A percentile compares a stretch with the other conserved stretches of the same genome.
phyloP scores from a whole-genome alignment of 2,888 invertebrate genomes.

The Agonopterix alstromeriana region DNA sequence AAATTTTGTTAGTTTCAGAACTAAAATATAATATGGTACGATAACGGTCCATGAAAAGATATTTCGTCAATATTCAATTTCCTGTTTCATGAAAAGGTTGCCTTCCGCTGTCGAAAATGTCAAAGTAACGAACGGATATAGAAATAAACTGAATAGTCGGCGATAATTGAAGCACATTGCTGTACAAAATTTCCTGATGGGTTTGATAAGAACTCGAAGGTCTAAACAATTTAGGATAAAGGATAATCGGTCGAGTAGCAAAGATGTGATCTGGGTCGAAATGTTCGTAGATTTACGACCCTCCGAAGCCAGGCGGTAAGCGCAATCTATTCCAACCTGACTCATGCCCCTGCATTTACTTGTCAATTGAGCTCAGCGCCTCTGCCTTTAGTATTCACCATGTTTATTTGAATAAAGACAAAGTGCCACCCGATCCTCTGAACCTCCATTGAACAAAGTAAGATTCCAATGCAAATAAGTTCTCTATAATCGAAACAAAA shows the following conservation, averaged over 20 bases:
- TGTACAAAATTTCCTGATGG: too few species aligned
- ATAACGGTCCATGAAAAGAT: background rate
- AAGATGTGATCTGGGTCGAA: conserved; percentile 5
- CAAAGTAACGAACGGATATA: conserved; percentile 49
- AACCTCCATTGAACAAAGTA: too few species aligned
- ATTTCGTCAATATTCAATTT: conserved; percentile 52
- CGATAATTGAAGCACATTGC: conserved; percentile 8
- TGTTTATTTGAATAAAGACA: too few species aligned
- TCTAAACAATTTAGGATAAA: background rate
- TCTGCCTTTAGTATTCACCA: too few species aligned
- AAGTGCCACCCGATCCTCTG: too few species aligned
- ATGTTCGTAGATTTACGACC: conserved; percentile 13
- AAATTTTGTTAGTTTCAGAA: too few species aligned
- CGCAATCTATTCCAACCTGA: conserved; percentile 8
- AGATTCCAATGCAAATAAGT: too few species aligned
- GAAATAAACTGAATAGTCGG: conserved; percentile 25
- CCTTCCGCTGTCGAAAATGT: conserved; percentile 35
- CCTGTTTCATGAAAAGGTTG: conserved; percentile 44
- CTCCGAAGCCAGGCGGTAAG: conserved; percentile 11
- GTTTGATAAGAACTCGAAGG: too few species aligned
- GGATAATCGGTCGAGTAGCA: conserved; percentile 5
- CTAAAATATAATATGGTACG: too few species aligned
- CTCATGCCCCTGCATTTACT: background rate
- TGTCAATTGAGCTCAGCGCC: background rate
- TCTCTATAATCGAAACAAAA: too few species aligned